Conservation (phyloP, 2,888 invertebrate species). For the Chironomus riparius region DNA sequence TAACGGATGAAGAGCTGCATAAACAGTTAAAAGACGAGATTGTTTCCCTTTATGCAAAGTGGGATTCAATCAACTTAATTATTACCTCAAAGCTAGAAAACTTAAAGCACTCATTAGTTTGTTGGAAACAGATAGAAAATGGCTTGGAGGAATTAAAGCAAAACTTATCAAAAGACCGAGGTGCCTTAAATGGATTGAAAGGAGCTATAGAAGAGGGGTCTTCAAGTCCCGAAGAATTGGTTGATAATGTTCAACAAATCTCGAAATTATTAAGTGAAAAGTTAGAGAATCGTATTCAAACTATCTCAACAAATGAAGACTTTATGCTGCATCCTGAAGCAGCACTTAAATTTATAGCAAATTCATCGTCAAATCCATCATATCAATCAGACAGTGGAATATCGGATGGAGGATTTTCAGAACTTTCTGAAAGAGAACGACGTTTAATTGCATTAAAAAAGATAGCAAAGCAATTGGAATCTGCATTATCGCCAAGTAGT, state of each 20-base stretch:
- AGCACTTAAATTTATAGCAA: slow-evolving; percentile 31
- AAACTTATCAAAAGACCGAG: slow-evolving; percentile 60
- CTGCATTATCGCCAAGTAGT: slow-evolving; percentile 57
- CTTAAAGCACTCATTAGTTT: slow-evolving; percentile 59
- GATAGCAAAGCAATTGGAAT: slow-evolving; percentile 55
- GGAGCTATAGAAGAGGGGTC: slow-evolving; percentile 41
- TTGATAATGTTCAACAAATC: slow-evolving; percentile 42
- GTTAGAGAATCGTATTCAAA: slow-evolving; percentile 38
- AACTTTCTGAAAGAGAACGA: slow-evolving; percentile 54
- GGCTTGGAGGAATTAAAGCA: slow-evolving; percentile 67
- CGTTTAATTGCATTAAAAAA: slow-evolving; percentile 55
- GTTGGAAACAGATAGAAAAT: slow-evolving; percentile 68
- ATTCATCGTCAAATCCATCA: slow-evolving; percentile 46
- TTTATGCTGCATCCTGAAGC: slow-evolving; percentile 21
- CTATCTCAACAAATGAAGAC: slow-evolving; percentile 21
- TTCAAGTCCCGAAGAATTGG: slow-evolving; percentile 39
- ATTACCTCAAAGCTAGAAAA: slow-evolving; percentile 62
- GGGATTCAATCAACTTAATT: slow-evolving; percentile 60
- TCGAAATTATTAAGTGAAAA: slow-evolving; percentile 42
- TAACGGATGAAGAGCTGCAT: slow-evolving; percentile 40
- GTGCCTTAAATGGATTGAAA: slow-evolving; percentile 40
- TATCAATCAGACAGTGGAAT: slow-evolving; percentile 60
- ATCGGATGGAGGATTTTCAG: slow-evolving; percentile 54
- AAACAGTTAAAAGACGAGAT: slow-evolving; percentile 56
- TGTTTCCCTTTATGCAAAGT: slow-evolving; percentile 59